phyloP scores from a whole-genome alignment of 2,888 invertebrate genomes.

The Meta bourneti region DNA sequence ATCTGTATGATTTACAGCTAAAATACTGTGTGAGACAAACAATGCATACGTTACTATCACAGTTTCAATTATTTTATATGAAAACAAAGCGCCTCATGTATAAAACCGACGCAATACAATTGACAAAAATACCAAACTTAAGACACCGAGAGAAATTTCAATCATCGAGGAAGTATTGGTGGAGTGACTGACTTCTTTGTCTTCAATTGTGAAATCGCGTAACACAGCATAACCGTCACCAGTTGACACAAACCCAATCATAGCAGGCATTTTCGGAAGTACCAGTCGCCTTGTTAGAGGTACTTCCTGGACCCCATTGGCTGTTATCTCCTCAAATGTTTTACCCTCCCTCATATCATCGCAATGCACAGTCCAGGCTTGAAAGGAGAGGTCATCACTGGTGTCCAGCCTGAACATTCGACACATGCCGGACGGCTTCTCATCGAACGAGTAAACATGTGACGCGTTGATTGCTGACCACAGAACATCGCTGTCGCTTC shows the following conservation, averaged over 20 bases:
- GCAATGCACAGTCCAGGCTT: slow-evolving; percentile 67
- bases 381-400: slow-evolving; percentile 20
- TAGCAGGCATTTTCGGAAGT: slow-evolving; percentile 54
- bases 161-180: neutral
- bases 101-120: neutral
- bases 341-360: neutral
- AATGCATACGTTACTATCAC: too few species aligned
- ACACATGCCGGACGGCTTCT: neutral
- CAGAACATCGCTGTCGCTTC: slow-evolving; percentile 62
- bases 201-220: slow-evolving; percentile 44
- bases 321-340: slow-evolving; percentile 18
- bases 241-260: slow-evolving; percentile 69
- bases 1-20: too few species aligned
- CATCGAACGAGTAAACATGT: slow-evolving; percentile 31
- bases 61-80: too few species aligned
- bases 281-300: slow-evolving; percentile 44
- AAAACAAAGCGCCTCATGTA: neutral
- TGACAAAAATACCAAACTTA: neutral
- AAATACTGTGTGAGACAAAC: too few species aligned
- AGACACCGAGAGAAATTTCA: neutral
- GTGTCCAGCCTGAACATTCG: slow-evolving; percentile 59
- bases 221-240: slow-evolving; percentile 60
- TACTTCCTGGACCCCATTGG: slow-evolving; percentile 28
- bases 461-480: slow-evolving; percentile 66
- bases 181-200: neutral